These are phyloP conservation scores for human (Homo sapiens) DNA, from an alignment of 2,113 vertebrate species.

Conservation along the genomic window GRCh38 chr9:70359501-70360000, in stretches of 20 bases:
- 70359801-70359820: background rate
- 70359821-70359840: background rate
- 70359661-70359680: background rate
- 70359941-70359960: no score
- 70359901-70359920: background rate
- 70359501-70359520: background rate
- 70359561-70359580: background rate
- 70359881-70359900: background rate
- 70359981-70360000: no score
- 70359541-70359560: conserved; percentile 16
- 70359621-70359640: background rate
- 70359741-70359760: background rate
- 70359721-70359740: background rate
- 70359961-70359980: no score
- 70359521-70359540: background rate
- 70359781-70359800: background rate
- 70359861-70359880: background rate
- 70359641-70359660: background rate
- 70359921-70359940: no score
- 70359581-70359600: background rate
- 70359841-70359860: background rate
- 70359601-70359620: conserved; percentile 7
- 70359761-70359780: background rate
- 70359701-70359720: background rate
- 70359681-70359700: background rate